phyloP scores from a whole-genome alignment of 2,888 invertebrate species.

The Chloromyia formosa region DNA sequence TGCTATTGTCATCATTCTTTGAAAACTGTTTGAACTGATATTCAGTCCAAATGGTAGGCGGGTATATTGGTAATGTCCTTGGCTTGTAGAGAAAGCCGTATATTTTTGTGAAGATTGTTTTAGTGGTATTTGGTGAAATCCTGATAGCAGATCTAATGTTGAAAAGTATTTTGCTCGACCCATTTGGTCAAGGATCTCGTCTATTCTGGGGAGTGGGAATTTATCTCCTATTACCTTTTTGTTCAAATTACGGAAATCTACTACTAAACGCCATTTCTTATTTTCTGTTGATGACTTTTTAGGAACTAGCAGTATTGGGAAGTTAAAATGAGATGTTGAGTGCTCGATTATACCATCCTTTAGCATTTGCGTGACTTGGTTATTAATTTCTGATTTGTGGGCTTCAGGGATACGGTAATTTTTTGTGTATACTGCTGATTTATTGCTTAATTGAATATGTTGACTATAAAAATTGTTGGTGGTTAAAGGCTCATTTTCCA shows the following conservation, averaged over 20 bases:
- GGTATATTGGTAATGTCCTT: slow-evolving; percentile 51
- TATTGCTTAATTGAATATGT: background rate
- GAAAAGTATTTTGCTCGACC: slow-evolving; percentile 49
- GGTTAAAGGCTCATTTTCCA: background rate
- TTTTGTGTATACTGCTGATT: slow-evolving; percentile 14
- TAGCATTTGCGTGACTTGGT: background rate
- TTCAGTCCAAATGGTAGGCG: slow-evolving; percentile 53
- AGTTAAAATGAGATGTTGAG: background rate
- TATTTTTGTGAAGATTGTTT: slow-evolving; percentile 29
- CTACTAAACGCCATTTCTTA: slow-evolving; percentile 12
- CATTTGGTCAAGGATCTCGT: slow-evolving; percentile 15
- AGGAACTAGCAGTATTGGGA: background rate
- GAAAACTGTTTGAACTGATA: slow-evolving; percentile 51
- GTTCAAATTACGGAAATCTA: background rate
- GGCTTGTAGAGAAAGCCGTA: slow-evolving; percentile 23
- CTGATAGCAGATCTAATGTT: slow-evolving; percentile 58
- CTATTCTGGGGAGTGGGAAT: slow-evolving; percentile 21
- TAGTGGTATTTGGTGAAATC: slow-evolving; percentile 34
- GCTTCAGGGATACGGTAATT: slow-evolving; percentile 1
- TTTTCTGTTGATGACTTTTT: slow-evolving; percentile 13
- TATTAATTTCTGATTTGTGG: background rate
- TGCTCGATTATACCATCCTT: background rate
- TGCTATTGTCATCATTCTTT: slow-evolving; percentile 53
- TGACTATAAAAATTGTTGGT: slow-evolving; percentile 21
- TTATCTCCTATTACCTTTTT: slow-evolving; percentile 19